Evolutionary conservation across 2,888 invertebrate genomes (phyloP).

Genomic region (Pristionchus japonicus): DNA sequence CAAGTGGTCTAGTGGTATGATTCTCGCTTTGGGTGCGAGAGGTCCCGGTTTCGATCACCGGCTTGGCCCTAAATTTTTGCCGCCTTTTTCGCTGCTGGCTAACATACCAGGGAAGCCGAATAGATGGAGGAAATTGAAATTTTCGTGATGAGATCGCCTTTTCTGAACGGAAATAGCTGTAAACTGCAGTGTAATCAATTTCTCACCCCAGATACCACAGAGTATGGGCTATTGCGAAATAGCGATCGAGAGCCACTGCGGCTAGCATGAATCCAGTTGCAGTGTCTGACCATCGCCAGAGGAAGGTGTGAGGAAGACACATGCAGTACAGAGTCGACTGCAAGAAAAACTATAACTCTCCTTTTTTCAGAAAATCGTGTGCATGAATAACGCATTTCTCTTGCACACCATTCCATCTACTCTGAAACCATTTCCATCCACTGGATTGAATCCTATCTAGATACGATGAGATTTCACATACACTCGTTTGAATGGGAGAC

Average conservation of each 20-base stretch:
- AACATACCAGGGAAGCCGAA: not conserved
- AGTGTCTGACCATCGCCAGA: slow-evolving; percentile 45
- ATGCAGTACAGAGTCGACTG: slow-evolving; percentile 34
- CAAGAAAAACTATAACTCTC: not conserved
- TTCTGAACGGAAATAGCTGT: not conserved
- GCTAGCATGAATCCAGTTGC: slow-evolving; percentile 39
- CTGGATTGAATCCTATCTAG: not conserved
- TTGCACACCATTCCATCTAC: too few relatives aligned
- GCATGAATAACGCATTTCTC: too few relatives aligned
- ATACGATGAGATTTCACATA: too few relatives aligned
- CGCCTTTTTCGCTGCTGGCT: not conserved
- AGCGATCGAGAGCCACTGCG: slow-evolving; percentile 25
- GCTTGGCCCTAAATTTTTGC: slow-evolving; percentile 49
- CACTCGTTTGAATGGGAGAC: not conserved
- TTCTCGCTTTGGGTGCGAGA: slow-evolving; percentile 74
- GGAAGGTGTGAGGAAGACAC: slow-evolving; percentile 39
- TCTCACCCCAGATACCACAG: slow-evolving; percentile 25
- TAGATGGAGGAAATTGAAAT: not conserved
- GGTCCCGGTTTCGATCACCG: slow-evolving; percentile 72
- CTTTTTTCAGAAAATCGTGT: too few relatives aligned
- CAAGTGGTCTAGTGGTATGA: slow-evolving; percentile 70
- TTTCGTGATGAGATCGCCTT: slow-evolving; percentile 29
- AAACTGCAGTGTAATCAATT: not conserved
- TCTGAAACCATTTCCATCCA: not conserved
- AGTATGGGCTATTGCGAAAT: slow-evolving; percentile 30